Evolutionary conservation across 2,797 vertebrate species (phyloP), one percentile per base, ranked within the genome.

Genomic region (Phrynocephalus vlangalii): DNA sequence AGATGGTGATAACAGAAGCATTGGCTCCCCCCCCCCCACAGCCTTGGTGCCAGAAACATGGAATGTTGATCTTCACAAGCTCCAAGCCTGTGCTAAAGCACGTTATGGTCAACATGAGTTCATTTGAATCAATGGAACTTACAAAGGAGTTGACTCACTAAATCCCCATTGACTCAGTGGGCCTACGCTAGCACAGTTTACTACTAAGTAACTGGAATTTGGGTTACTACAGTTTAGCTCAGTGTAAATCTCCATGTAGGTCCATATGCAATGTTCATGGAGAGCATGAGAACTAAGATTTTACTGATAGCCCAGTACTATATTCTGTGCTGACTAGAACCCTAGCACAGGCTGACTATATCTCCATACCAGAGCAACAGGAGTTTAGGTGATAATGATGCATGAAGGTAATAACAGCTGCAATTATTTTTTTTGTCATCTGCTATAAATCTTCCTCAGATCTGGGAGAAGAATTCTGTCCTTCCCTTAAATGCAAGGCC

Each of bases 341-440:
- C 1, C 2, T 44, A 79, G 28, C 44, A 80, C 3, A 13, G n/a
- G 48, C 84, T 1, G 50, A 75, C 84, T 82, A 24, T 0, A 0
- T 13, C 6, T 33, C 26, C 56, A 77, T 89, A 56, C 44, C 86
- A 20, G 22, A 88, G 78, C n/a, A 83, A 0, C 38, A 72, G 11
- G 22, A 70, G 30, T 5, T 88, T 72, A 73, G 22, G 75, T 92
- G 76, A 38, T 71, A 88, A 1, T 18, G 56, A 66, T 70, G 2
- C 68, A 71, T 33, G 2, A 0, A n/a, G 60, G 48, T 83, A 89
- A 72, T 6, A 15, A 85, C 63, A 2, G 22, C 22, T 50, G 5
- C 22, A 72, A 91, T 91, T 86, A 38, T 1, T 86, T 88, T 85
- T 86, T 82, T 86, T 67, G 5, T 76, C 68, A 38, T 50, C 85